Percentiles rank a stretch among this genome's conserved stretches.
Evolutionary conservation across 2,888 invertebrate genomes (phyloP).

Genomic region (Prionchulus punctatus): DNA sequence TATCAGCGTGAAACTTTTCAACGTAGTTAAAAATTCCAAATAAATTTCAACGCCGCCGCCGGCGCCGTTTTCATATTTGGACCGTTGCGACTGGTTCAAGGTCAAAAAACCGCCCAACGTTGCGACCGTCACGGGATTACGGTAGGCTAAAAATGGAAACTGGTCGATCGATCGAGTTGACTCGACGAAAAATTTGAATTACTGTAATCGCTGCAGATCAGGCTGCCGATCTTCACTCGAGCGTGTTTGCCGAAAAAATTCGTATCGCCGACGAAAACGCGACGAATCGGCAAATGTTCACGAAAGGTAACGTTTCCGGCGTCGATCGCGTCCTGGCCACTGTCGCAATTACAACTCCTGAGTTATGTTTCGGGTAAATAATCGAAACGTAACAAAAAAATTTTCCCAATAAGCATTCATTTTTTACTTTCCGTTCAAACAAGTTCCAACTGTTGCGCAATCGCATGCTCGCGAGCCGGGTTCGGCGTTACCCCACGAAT

Average conservation of each 20-base stretch:
- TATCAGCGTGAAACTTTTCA: no score
- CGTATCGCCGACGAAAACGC: slow-evolving; percentile 6
- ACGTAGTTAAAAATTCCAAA: no score
- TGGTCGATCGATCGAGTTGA: no score
- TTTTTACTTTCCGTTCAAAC: background rate
- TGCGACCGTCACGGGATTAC: no score
- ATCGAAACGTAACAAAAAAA: no score
- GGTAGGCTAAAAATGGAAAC: no score
- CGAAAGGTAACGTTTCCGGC: slow-evolving; percentile 3
- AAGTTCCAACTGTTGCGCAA: background rate
- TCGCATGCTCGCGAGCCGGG: background rate
- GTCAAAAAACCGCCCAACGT: no score
- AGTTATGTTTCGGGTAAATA: no score
- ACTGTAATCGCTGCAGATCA: background rate
- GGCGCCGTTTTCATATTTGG: no score
- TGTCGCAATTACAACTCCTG: slow-evolving; percentile 6
- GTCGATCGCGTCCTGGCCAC: background rate
- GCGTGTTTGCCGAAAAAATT: slow-evolving; percentile 3
- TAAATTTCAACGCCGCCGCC: no score
- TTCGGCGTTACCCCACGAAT: background rate
- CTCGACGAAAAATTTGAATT: no score
- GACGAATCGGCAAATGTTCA: slow-evolving; percentile 3
- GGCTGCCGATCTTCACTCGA: background rate
- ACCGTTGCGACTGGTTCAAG: no score
- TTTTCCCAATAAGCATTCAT: background rate